phyloP scores from a whole-genome alignment of 2,113 vertebrate species.

The Ammospiza nelsoni region DNA sequence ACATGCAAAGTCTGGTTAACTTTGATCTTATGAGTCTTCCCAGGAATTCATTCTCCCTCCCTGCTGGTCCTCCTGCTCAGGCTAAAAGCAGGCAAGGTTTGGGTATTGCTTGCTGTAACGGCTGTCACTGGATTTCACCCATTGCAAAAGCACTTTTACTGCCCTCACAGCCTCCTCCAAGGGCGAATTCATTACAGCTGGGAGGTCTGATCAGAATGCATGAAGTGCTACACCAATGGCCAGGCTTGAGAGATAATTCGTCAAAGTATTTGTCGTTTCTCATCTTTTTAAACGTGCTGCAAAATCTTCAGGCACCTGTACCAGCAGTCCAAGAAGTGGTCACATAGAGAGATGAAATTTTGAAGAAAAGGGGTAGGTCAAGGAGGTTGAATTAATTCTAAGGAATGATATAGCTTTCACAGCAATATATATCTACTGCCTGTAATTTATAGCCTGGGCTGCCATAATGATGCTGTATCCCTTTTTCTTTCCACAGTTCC shows the following conservation, averaged over 20 bases:
- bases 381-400: constrained; percentile 49
- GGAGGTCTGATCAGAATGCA: constrained; percentile 32
- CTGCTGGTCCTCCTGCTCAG: background rate
- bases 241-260: constrained; percentile 4
- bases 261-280: constrained; percentile 39
- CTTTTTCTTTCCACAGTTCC: background rate
- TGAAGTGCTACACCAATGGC: background rate
- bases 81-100: background rate
- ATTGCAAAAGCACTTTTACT: background rate
- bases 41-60: background rate
- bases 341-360: constrained; percentile 27
- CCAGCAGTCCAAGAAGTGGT: background rate
- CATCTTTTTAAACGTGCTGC: constrained; percentile 31
- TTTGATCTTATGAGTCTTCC: background rate
- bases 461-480: background rate
- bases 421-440: constrained; percentile 25
- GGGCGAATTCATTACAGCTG: background rate
- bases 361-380: constrained; percentile 40
- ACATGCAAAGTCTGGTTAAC: background rate
- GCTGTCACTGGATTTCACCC: background rate
- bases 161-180: background rate
- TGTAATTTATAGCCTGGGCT: constrained; percentile 10
- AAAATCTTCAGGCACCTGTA: background rate
- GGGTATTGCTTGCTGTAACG: background rate
- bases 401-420: constrained; percentile 35